Conservation (phyloP, 2,113 vertebrate genomes). For the Saccopteryx bilineata region DNA sequence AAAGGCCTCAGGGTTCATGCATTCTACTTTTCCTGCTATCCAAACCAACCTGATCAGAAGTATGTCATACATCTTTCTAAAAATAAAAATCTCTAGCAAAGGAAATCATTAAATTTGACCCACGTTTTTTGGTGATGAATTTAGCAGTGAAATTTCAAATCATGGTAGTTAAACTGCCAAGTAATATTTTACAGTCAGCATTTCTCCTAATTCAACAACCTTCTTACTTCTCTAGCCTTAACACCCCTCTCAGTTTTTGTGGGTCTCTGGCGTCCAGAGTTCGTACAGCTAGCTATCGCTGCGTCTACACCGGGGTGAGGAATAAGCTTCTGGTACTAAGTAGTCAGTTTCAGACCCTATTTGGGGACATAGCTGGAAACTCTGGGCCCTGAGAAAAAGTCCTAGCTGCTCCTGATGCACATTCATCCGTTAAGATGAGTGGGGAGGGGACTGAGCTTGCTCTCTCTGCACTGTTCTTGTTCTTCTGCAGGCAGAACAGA, state of each 20-base stretch:
- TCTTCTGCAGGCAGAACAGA: background rate
- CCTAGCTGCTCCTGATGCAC: background rate
- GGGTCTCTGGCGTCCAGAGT: background rate
- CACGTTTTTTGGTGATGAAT: background rate
- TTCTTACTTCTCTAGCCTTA: background rate
- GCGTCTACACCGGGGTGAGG: background rate
- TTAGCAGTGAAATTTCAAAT: slow-evolving; percentile 28
- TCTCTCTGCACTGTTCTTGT: background rate
- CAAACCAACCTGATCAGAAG: background rate
- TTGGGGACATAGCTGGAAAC: background rate
- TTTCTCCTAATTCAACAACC: background rate
- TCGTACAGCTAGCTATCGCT: background rate
- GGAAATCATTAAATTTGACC: slow-evolving; percentile 8
- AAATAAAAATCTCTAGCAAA: background rate
- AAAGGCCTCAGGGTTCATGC: background rate
- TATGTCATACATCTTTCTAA: background rate
- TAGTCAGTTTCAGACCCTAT: background rate
- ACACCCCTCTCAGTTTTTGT: background rate
- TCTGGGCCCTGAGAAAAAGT: background rate
- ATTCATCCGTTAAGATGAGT: background rate
- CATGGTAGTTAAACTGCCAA: background rate
- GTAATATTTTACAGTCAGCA: background rate
- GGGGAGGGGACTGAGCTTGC: background rate
- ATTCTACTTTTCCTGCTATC: background rate
- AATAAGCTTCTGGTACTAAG: background rate